phyloP scores from a whole-genome alignment of 2,113 vertebrate species.

The Osmerus mordax region DNA sequence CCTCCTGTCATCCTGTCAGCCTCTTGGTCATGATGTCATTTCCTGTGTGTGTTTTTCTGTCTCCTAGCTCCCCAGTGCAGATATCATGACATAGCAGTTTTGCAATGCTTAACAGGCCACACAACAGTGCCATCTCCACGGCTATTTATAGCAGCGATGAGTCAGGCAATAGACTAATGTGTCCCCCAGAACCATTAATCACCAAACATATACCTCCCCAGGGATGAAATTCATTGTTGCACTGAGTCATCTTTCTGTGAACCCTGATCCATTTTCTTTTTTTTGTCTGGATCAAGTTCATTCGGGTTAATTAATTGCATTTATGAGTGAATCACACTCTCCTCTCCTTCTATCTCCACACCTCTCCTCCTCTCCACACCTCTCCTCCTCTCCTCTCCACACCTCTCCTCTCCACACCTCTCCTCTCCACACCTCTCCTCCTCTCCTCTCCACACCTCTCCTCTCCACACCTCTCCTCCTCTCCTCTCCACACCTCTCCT shows the following conservation, averaged over 20 bases:
- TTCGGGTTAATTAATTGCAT: too few species aligned
- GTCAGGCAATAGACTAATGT: conserved; percentile 15
- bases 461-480: neutral
- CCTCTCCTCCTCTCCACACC: too few species aligned
- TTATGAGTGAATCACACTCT: too few species aligned
- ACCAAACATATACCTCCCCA: conserved; percentile 2
- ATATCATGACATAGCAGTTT: conserved; percentile 15
- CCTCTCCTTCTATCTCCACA: too few species aligned
- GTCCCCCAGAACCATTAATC: conserved; percentile 4
- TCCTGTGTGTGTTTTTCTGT: neutral
- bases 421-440: neutral
- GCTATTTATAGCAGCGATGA: conserved; percentile 23
- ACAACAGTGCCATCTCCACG: neutral
- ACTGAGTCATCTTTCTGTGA: conserved; percentile 4
- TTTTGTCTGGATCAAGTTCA: neutral
- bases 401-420: too few species aligned
- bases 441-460: neutral
- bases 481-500: neutral
- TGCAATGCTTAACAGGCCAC: conserved; percentile 3
- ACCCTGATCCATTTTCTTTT: neutral
- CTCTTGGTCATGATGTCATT: conserved; percentile 1
- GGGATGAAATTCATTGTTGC: conserved; percentile 9
- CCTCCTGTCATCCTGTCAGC: neutral
- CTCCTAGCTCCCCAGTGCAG: neutral
- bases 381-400: too few species aligned